Base-by-base conservation (phyloP, 1,140 invertebrate species). In the Homalodisca vitripennis region DNA sequence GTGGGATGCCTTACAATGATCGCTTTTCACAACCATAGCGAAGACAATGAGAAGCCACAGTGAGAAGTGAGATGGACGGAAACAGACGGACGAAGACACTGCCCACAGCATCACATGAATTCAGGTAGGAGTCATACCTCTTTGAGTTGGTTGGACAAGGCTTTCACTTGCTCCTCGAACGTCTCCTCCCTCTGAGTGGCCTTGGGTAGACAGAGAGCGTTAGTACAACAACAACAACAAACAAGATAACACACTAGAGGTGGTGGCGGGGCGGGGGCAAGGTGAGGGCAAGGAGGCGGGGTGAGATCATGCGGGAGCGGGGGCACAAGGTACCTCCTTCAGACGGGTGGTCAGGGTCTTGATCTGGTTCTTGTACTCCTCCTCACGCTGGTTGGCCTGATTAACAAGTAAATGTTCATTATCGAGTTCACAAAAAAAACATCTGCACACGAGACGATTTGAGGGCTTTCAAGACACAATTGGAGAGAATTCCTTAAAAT, bases 301-400 rank as follows among this genome's bases (percentile, higher is more conserved):
- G 29, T 3, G 6, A 60, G 29, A 60, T 24, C n/a, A 51, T 20
- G 63, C 41, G 17, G 53, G 29, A 26, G 30, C 60, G 0, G 65
- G 6, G 6, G 34, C 34, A 65, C 64, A 71, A 74, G 80, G 84
- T 92, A 98, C 96, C 95, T 98, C 95, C 91, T 98, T 98, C 85
- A 99, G 93, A 84, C 97, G 93, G 82, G 94, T 93, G 80, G 94
- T 98, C 82, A 99, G 88, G 82, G 95, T 97, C 89, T 98, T 98
- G 88, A 99, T 99, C 87, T 98, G 97, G 84, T 98, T 95, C 88
- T 99, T 98, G 89, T 98, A 99, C 82, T 98, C 96, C 87, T 99
- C 98, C 86, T 99, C 98, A 82, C 98, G 93, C 89, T 99, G 97
- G 86, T 97, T 98, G 85, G 97, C 95, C 97, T 98, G 88, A 70